Conservation (phyloP, 2,113 vertebrate species). For the Lichenostomus cassidix region DNA sequence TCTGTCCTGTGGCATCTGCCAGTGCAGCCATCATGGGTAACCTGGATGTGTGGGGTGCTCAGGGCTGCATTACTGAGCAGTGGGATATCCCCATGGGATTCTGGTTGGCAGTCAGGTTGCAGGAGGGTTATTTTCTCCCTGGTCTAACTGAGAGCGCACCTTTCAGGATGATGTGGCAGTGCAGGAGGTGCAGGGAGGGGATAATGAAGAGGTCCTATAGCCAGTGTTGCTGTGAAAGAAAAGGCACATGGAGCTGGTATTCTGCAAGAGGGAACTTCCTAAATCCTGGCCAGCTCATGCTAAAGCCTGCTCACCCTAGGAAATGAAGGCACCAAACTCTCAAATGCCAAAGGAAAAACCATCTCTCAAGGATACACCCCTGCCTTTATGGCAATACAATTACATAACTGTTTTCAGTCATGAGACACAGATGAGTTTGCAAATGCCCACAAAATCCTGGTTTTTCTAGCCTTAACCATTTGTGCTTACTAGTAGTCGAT, state of each 20-base stretch:
- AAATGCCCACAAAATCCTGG: background rate
- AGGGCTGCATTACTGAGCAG: background rate
- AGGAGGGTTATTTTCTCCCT: background rate
- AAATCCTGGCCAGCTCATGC: background rate
- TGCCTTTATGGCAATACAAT: background rate
- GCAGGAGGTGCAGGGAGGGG: background rate
- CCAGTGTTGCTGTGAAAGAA: background rate
- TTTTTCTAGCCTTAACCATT: background rate
- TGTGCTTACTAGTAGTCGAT: background rate
- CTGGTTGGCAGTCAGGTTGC: background rate
- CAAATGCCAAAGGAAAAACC: background rate
- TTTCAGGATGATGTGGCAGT: background rate
- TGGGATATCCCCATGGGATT: background rate
- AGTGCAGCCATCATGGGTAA: fast-evolving
- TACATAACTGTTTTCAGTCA: background rate
- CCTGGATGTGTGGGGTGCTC: background rate
- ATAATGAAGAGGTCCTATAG: background rate
- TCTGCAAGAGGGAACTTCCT: background rate
- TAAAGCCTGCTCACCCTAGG: fast-evolving
- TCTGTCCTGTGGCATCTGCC: fast-evolving
- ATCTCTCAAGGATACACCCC: background rate
- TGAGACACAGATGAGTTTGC: background rate
- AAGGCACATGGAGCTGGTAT: background rate
- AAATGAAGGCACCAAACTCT: background rate
- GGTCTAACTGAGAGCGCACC: background rate